These are phyloP conservation scores for Rhinopomastus cyanomelas DNA, from an alignment of 2,113 vertebrate genomes.

Conservation along the genomic window DNA sequence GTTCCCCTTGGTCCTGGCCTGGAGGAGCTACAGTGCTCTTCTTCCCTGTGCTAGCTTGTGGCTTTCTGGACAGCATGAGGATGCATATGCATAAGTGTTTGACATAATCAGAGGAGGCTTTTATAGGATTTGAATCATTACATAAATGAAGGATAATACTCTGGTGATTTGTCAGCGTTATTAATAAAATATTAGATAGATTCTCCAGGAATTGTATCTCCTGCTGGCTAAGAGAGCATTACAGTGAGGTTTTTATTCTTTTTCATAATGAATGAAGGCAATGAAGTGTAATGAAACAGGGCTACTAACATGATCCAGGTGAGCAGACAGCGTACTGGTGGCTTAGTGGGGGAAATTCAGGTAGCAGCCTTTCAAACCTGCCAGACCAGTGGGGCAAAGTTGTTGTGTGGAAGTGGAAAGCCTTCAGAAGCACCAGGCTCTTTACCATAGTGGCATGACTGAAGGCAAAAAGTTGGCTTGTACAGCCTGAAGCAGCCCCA, in stretches of 20 bases:
- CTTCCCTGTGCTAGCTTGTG: background rate
- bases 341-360: background rate
- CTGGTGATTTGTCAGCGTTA: conserved; percentile 65
- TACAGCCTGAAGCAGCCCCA: background rate
- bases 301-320: background rate
- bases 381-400: background rate
- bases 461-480: background rate
- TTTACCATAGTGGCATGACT: background rate
- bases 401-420: background rate
- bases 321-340: background rate
- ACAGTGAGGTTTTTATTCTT: conserved; percentile 49
- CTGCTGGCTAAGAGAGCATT: conserved; percentile 42
- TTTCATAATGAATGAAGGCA: conserved; percentile 64
- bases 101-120: conserved; percentile 32
- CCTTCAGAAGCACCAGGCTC: background rate
- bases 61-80: background rate
- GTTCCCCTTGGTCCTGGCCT: background rate
- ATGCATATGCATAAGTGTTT: background rate
- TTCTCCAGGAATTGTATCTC: conserved; percentile 68
- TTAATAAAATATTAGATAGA: conserved; percentile 75
- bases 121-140: conserved; percentile 47
- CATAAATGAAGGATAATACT: conserved; percentile 55
- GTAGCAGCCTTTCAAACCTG: background rate
- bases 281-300: conserved; percentile 41
- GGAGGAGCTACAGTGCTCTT: background rate